phyloP scores from a whole-genome alignment of 2,888 invertebrate genomes.

The Euphydryas editha region DNA sequence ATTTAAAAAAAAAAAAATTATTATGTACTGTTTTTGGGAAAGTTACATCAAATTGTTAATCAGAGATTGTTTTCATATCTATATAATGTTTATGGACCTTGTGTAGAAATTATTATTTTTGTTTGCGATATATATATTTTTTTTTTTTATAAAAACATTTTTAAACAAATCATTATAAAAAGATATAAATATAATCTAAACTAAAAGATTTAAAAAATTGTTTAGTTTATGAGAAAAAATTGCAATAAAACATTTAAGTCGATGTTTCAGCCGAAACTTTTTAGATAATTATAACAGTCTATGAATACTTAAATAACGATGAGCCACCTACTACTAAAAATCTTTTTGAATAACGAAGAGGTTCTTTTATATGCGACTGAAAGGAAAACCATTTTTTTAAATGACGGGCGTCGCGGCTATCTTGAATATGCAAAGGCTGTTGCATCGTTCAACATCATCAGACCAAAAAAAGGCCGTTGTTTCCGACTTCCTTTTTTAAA shows the following conservation, averaged over 20 bases:
- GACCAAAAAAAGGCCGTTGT: constrained; percentile 61
- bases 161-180: too few species aligned
- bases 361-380: constrained; percentile 70
- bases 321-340: constrained; percentile 56
- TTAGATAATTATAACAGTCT: constrained; percentile 7
- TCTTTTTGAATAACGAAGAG: constrained; percentile 77
- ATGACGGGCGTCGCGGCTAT: constrained; percentile 63
- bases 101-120: too few species aligned
- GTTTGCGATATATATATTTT: too few species aligned
- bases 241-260: background rate
- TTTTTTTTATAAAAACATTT: too few species aligned
- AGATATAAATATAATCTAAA: too few species aligned
- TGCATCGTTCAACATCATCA: constrained; percentile 79
- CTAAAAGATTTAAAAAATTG: too few species aligned
- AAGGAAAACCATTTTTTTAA: constrained; percentile 74
- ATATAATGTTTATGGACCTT: too few species aligned
- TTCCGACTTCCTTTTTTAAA: constrained; percentile 57
- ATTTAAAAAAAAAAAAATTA: too few species aligned
- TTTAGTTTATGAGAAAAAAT: too few species aligned
- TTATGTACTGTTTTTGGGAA: too few species aligned
- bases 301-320: constrained; percentile 2
- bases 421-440: constrained; percentile 72
- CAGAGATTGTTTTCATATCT: too few species aligned
- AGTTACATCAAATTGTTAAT: too few species aligned
- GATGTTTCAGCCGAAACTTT: background rate